phyloP scores from a whole-genome alignment of 2,797 vertebrate species.

The Gorsachius magnificus region DNA sequence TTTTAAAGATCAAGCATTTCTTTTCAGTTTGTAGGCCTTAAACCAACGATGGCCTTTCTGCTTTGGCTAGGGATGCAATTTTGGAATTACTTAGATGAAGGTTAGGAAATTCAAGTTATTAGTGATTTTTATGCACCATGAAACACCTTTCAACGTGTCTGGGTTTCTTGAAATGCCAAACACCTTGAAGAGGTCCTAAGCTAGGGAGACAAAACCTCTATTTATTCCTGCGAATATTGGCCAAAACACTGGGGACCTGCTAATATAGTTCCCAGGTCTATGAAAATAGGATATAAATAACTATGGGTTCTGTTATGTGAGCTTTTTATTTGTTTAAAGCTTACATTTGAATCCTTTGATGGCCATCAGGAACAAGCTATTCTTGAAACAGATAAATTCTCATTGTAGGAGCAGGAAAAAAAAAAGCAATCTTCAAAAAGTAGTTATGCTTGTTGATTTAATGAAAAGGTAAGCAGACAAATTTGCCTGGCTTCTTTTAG shows the following conservation, averaged over 20 bases:
- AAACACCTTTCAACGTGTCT: neutral
- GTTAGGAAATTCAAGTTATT: neutral
- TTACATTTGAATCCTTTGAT: neutral
- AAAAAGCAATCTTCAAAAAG: neutral
- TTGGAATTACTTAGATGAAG: neutral
- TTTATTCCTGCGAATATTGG: neutral
- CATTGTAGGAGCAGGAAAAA: neutral
- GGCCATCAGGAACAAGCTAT: neutral
- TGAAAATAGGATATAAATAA: neutral
- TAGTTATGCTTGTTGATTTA: neutral
- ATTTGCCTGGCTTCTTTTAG: neutral
- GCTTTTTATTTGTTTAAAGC: neutral
- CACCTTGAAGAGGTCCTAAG: neutral
- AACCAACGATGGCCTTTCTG: neutral
- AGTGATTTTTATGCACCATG: neutral
- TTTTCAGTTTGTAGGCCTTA: neutral
- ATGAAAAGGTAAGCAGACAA: neutral
- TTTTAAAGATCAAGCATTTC: neutral
- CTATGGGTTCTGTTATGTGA: neutral
- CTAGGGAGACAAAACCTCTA: neutral
- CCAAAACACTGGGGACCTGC: neutral
- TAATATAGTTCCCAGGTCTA: neutral
- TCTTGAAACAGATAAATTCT: neutral
- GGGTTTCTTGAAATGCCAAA: neutral
- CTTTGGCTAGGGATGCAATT: neutral